Conservation (phyloP, 2,888 invertebrate species). For the Tipula helvola region DNA sequence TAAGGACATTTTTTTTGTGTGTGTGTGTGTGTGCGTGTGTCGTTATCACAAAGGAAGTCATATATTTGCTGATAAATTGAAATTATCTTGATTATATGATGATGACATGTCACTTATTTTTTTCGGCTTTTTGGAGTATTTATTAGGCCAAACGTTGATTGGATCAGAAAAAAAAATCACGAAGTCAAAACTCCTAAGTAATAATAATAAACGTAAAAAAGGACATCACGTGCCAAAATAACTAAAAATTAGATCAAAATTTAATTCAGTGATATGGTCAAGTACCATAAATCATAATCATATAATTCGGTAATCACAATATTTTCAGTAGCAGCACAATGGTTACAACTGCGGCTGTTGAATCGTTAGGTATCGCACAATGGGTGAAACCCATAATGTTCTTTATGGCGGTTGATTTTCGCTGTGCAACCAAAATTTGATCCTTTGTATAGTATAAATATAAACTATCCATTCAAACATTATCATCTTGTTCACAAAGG, state of each 20-base stretch:
- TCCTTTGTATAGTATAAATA: too few species aligned
- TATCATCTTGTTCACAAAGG: too few species aligned
- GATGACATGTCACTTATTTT: background rate
- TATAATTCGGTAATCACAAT: too few species aligned
- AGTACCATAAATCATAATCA: too few species aligned
- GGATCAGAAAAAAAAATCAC: background rate
- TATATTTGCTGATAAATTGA: constrained; percentile 4
- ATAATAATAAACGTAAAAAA: background rate
- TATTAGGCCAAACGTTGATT: background rate
- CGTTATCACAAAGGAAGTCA: background rate
- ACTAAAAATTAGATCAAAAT: background rate
- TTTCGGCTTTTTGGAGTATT: background rate
- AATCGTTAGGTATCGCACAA: too few species aligned
- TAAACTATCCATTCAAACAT: too few species aligned
- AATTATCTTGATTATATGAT: background rate
- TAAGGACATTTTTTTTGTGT: background rate
- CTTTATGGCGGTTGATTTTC: too few species aligned
- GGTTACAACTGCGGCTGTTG: too few species aligned
- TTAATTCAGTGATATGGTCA: too few species aligned
- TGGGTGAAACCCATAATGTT: too few species aligned
- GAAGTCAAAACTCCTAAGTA: background rate
- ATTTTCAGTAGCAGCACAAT: too few species aligned
- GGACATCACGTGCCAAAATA: background rate
- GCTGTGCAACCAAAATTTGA: too few species aligned
- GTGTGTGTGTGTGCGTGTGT: background rate